Percentiles rank a stretch among this genome's conserved stretches.
Evolutionary conservation across 1,140 invertebrate genomes (phyloP).

Genomic region (Eriosoma lanigerum): DNA sequence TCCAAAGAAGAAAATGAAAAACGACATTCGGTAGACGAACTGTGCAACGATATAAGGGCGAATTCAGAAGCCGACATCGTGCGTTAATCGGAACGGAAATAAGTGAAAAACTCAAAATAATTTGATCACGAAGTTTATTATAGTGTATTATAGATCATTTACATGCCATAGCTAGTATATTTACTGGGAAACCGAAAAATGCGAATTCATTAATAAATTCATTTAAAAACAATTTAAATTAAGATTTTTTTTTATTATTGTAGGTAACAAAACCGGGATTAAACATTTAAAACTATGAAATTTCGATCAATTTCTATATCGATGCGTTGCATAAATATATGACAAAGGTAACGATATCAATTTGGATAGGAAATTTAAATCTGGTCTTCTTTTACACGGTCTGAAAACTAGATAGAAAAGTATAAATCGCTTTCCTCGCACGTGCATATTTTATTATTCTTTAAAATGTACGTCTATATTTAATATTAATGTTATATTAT

Average conservation of each 20-base stretch:
- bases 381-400: constrained; percentile 18
- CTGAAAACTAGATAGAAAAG: too few relatives aligned
- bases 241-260: too few relatives aligned
- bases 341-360: too few relatives aligned
- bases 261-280: too few relatives aligned
- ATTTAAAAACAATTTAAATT: too few relatives aligned
- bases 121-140: background rate
- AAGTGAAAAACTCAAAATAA: background rate
- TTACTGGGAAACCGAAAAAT: too few relatives aligned
- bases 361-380: background rate
- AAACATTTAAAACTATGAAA: too few relatives aligned
- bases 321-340: too few relatives aligned
- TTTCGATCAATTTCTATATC: too few relatives aligned
- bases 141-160: background rate
- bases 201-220: too few relatives aligned
- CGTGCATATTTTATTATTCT: background rate
- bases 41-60: background rate
- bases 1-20: background rate
- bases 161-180: too few relatives aligned
- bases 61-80: background rate
- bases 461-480: background rate
- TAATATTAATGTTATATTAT: background rate
- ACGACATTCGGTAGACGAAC: constrained; percentile 10
- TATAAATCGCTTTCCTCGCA: background rate
- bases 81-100: constrained; percentile 14